phyloP scores from a whole-genome alignment of 1,140 invertebrate species.

The Trachelipus rathkii region DNA sequence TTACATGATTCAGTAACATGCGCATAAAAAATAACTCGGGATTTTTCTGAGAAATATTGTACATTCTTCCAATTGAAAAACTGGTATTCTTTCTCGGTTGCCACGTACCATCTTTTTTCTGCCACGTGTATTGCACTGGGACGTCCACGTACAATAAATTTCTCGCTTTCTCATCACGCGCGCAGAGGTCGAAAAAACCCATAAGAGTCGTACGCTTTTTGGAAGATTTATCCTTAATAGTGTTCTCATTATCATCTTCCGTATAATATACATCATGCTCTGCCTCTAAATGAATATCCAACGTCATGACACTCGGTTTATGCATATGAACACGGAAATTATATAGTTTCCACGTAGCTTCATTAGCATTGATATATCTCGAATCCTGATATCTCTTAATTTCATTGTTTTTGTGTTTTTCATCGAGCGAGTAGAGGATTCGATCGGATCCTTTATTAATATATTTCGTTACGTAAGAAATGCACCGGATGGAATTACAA shows the following conservation, averaged over 20 bases:
- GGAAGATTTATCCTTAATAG: background rate
- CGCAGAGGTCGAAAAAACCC: background rate
- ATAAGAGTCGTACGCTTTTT: background rate
- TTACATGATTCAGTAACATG: background rate
- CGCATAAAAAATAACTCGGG: background rate
- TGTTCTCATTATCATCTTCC: background rate
- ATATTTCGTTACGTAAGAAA: background rate
- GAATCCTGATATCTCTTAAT: background rate
- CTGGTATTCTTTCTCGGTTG: no score
- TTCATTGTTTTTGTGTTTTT: background rate
- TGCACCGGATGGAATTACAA: background rate
- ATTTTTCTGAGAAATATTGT: background rate
- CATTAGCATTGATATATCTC: background rate
- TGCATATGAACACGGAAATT: background rate
- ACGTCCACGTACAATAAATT: no score
- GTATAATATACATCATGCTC: background rate
- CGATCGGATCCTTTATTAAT: background rate
- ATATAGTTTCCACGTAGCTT: background rate
- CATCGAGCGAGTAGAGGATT: background rate
- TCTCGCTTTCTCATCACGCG: background rate
- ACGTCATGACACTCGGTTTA: background rate
- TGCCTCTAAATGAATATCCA: background rate
- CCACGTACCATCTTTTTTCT: background rate
- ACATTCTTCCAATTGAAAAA: no score
- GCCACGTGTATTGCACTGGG: background rate